Percentiles rank a stretch among this genome's conserved stretches.
Evolutionary conservation across 2,113 vertebrate species (phyloP).

Genomic region (Hydrochoerus hydrochaeris): DNA sequence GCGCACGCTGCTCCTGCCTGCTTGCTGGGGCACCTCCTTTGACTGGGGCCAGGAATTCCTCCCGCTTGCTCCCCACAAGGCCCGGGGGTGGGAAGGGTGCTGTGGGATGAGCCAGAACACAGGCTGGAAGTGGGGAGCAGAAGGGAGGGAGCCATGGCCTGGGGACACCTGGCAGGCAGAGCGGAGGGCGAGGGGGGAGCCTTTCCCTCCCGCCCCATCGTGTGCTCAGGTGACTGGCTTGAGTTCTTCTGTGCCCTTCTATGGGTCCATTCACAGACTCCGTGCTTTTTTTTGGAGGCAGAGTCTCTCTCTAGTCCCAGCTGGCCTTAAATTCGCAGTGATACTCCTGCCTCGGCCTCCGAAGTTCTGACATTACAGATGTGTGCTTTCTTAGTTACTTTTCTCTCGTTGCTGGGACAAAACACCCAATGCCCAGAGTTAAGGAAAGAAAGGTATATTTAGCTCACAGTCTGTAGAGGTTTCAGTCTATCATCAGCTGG

Average conservation of each 20-base stretch:
- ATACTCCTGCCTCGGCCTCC: neutral
- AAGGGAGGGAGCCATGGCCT: neutral
- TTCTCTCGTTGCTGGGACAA: neutral
- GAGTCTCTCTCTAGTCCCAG: neutral
- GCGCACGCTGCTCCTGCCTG: constrained; percentile 39
- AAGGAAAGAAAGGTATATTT: neutral
- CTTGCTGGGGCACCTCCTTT: constrained; percentile 81
- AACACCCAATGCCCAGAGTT: neutral
- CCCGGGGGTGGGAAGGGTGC: constrained; percentile 38
- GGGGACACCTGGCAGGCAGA: neutral
- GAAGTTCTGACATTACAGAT: neutral
- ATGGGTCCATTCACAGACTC: neutral
- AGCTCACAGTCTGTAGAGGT: neutral
- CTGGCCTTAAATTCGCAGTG: neutral
- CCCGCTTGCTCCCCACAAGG: constrained; percentile 55
- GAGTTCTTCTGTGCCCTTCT: neutral
- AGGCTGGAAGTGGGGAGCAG: neutral
- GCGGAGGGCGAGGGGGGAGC: too few species aligned
- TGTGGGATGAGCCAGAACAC: constrained; percentile 1
- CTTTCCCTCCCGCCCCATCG: rapidly evolving
- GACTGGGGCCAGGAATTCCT: constrained; percentile 82
- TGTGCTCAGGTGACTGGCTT: rapidly evolving
- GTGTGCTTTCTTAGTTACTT: neutral
- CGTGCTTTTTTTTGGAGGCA: neutral
- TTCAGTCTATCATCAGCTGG: neutral